Evolutionary conservation across 2,888 invertebrate genomes (phyloP).

Genomic region (Gibbula magus): DNA sequence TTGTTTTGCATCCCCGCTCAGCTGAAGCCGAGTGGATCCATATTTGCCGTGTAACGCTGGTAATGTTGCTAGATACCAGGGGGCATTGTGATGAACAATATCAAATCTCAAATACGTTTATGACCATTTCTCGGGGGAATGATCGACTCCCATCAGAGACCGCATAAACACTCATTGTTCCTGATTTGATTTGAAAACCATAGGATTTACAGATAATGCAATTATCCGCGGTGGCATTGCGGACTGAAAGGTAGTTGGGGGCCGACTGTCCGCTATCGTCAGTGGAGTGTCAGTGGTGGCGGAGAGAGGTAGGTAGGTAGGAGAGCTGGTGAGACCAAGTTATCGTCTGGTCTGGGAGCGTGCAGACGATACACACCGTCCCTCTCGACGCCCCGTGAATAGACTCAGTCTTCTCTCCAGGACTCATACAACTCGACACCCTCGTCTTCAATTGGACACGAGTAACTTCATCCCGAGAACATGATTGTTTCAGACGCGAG

Average conservation of each 20-base stretch:
- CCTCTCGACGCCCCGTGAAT: background rate
- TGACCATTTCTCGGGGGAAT: background rate
- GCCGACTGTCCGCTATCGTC: background rate
- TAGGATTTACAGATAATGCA: constrained; percentile 2
- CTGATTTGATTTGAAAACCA: constrained; percentile 8
- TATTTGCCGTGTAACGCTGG: background rate
- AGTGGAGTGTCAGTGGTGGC: background rate
- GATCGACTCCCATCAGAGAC: background rate
- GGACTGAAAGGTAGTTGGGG: background rate
- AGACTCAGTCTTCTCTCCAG: background rate
- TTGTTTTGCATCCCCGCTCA: background rate
- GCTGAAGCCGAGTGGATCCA: background rate
- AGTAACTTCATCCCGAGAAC: background rate
- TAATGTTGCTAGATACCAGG: background rate
- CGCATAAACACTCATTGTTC: background rate
- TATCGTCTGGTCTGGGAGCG: background rate
- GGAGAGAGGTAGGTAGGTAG: background rate
- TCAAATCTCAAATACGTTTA: too few relatives aligned
- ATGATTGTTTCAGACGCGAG: background rate
- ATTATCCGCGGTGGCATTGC: background rate
- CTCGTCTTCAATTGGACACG: background rate
- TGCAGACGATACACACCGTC: background rate
- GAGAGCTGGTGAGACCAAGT: too few relatives aligned
- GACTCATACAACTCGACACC: background rate
- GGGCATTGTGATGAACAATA: background rate